These are phyloP conservation scores for Alouatta palliata DNA, from an alignment of 2,113 vertebrate genomes.

Conservation along the genomic window DNA sequence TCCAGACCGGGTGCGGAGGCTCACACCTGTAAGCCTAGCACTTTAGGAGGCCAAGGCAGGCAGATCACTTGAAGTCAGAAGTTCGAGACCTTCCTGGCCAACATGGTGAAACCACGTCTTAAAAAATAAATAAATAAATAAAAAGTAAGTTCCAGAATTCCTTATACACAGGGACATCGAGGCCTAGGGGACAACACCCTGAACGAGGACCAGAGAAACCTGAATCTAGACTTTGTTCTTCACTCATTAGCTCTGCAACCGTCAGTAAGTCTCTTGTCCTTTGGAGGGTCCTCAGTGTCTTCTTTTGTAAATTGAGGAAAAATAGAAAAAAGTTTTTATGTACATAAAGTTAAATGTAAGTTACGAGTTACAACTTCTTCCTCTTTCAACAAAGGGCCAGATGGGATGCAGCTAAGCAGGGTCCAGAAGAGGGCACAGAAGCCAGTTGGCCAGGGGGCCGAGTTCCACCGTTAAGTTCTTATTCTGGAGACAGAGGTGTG, in stretches of 20 bases:
- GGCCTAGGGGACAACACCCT: not conserved
- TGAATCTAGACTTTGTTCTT: not conserved
- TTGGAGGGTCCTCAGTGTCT: not conserved
- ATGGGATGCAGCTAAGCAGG: not conserved
- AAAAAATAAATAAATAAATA: too few species aligned
- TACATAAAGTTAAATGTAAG: not conserved
- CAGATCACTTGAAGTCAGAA: too few species aligned
- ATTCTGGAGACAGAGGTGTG: not conserved
- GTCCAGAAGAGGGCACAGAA: not conserved
- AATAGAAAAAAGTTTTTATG: not conserved
- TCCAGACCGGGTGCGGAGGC: not conserved
- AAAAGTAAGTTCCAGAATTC: not conserved
- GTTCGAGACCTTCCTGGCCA: too few species aligned
- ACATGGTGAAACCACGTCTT: too few species aligned
- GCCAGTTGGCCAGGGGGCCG: rapidly evolving
- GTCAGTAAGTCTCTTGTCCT: not conserved
- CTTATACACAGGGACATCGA: rapidly evolving
- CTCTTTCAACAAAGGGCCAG: not conserved
- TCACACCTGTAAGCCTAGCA: too few species aligned
- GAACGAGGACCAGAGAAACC: not conserved
- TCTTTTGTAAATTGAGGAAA: not conserved
- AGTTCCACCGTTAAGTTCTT: not conserved
- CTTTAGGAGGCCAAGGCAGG: too few species aligned
- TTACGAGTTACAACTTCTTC: not conserved
- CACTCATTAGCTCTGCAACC: not conserved